Conservation (phyloP, 2,888 invertebrate genomes). For the Saturnia japonica region DNA sequence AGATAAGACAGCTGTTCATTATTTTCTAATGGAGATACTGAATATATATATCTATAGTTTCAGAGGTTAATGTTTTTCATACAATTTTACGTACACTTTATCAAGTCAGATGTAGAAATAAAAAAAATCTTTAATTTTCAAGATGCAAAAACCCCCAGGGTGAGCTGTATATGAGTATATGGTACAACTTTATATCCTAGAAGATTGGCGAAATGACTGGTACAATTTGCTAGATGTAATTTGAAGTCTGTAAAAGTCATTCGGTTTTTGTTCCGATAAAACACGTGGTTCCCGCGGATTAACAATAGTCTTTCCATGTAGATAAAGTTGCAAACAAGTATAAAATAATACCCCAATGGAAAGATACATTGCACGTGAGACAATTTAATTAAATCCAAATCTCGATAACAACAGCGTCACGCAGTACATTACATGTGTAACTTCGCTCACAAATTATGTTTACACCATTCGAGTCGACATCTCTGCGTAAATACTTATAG, state of each 20-base stretch:
- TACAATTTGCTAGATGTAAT: neutral
- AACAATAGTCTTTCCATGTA: neutral
- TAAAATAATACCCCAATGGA: neutral
- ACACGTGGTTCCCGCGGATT: neutral
- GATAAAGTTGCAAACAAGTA: neutral
- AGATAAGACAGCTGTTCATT: too few species aligned
- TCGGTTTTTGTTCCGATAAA: neutral
- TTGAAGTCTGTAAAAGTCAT: neutral
- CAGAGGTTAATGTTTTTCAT: too few species aligned
- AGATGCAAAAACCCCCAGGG: too few species aligned
- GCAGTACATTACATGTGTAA: conserved; percentile 68
- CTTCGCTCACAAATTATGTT: conserved; percentile 76
- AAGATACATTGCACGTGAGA: conserved; percentile 38
- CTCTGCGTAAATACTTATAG: conserved; percentile 70
- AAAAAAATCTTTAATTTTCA: too few species aligned
- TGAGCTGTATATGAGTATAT: too few species aligned
- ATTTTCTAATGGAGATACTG: too few species aligned
- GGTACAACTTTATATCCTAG: too few species aligned
- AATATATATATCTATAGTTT: too few species aligned
- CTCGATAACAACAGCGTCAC: conserved; percentile 59
- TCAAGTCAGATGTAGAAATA: too few species aligned
- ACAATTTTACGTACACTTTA: too few species aligned
- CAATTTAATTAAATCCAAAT: conserved; percentile 69
- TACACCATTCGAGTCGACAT: conserved; percentile 75
- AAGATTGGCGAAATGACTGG: neutral